Evolutionary conservation across 2,113 vertebrate species (phyloP).

Genomic region (Gyps fulvus): DNA sequence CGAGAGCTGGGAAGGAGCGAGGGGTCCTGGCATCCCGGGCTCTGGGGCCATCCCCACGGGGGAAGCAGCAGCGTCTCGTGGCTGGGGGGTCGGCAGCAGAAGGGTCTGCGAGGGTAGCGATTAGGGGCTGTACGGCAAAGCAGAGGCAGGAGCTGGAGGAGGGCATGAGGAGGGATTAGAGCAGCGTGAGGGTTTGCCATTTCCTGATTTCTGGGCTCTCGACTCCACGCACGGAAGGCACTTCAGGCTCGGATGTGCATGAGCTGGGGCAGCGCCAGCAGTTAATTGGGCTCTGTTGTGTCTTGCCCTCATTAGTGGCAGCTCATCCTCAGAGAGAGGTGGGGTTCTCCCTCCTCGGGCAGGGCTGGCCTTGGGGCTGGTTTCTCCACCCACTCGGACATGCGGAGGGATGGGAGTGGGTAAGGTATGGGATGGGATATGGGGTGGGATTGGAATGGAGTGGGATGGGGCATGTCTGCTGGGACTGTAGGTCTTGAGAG

Average conservation of each 20-base stretch:
- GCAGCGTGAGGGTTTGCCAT: rapidly evolving
- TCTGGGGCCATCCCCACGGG: not conserved
- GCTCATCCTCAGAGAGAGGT: not conserved
- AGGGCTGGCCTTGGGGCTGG: not conserved
- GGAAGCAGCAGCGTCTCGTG: not conserved
- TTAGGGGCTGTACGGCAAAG: rapidly evolving
- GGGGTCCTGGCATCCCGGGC: not conserved
- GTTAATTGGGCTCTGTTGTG: not conserved
- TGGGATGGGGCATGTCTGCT: too few relatives aligned
- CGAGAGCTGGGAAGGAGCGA: not conserved
- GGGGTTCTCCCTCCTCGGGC: not conserved
- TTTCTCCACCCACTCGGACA: rapidly evolving
- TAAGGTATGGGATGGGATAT: not conserved
- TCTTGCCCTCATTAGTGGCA: not conserved
- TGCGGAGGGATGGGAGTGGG: not conserved
- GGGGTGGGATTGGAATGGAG: not conserved
- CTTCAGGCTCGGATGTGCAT: not conserved
- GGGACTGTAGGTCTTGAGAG: too few relatives aligned
- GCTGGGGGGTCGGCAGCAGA: not conserved
- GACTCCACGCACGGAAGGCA: rapidly evolving
- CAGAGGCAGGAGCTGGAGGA: not conserved
- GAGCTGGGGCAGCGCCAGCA: not conserved
- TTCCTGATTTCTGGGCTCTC: not conserved
- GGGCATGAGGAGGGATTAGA: not conserved
- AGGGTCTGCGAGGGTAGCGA: rapidly evolving